phyloP scores from a whole-genome alignment of 2,797 vertebrate species.

The Neosalanx taihuensis region DNA sequence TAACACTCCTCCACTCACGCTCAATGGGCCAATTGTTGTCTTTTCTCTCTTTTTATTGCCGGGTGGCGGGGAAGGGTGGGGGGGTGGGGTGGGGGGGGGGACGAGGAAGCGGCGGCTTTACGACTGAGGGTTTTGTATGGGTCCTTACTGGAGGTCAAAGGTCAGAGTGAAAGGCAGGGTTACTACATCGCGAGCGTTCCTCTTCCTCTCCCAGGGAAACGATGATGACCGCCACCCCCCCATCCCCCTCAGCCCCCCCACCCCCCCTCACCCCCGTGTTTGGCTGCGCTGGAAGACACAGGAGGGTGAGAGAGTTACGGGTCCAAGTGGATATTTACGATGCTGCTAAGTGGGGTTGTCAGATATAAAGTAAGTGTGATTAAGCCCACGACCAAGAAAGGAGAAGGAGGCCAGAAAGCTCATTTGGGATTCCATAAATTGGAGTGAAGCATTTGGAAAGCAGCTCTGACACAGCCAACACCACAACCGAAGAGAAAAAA shows the following conservation, averaged over 20 bases:
- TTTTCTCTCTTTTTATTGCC: constrained; percentile 45
- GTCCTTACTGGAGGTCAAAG: constrained; percentile 48
- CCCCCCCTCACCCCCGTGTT: background rate
- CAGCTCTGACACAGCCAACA: background rate
- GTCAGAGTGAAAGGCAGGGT: constrained; percentile 45
- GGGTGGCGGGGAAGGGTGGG: too few species aligned
- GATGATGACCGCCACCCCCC: constrained; percentile 13
- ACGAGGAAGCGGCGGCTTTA: constrained; percentile 44
- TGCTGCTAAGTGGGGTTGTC: background rate
- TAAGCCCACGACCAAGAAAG: background rate
- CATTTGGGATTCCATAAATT: background rate
- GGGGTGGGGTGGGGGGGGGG: too few species aligned
- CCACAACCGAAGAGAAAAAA: background rate
- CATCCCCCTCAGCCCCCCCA: background rate
- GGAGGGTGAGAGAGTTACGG: constrained; percentile 29
- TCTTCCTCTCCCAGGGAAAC: constrained; percentile 42
- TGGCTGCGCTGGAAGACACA: background rate
- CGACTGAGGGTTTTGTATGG: constrained; percentile 53
- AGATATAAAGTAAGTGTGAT: background rate
- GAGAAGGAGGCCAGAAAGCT: background rate
- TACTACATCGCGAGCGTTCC: constrained; percentile 44
- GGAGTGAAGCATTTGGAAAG: background rate
- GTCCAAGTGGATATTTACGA: constrained; percentile 3
- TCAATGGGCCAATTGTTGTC: constrained; percentile 57
- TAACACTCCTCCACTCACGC: constrained; percentile 38